These are phyloP conservation scores for Mastomys coucha DNA, from an alignment of 2,113 vertebrate species.

Conservation along the genomic window DNA sequence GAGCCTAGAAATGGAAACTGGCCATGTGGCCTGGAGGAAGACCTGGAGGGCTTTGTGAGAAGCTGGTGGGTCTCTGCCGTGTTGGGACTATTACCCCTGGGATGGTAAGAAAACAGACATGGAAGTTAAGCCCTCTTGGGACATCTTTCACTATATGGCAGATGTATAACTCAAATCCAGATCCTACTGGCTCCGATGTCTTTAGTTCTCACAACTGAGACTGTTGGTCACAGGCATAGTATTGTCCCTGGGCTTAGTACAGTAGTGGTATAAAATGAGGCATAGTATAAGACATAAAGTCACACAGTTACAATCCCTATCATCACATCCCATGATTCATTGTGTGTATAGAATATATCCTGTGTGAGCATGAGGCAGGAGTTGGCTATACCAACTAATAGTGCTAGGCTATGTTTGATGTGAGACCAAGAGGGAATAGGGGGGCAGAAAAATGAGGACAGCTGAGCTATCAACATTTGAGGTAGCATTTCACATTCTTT, in stretches of 20 bases:
- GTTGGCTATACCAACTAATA: accelerated
- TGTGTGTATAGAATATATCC: neutral
- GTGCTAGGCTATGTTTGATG: neutral
- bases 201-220: neutral
- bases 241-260: neutral
- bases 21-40: neutral
- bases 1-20: neutral
- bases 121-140: neutral
- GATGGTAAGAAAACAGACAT: neutral
- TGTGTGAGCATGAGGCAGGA: neutral
- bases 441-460: neutral
- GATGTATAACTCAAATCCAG: neutral
- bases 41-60: neutral
- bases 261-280: neutral
- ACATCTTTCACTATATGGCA: neutral
- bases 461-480: neutral
- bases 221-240: neutral
- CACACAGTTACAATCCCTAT: neutral
- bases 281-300: neutral
- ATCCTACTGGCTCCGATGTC: neutral
- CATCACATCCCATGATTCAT: neutral
- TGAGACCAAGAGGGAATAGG: neutral
- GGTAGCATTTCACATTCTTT: neutral
- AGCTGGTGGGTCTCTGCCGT: neutral
- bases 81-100: neutral